Base-by-base conservation (phyloP, 2,797 vertebrate species). In the Typhlichthys eigenmanni region DNA sequence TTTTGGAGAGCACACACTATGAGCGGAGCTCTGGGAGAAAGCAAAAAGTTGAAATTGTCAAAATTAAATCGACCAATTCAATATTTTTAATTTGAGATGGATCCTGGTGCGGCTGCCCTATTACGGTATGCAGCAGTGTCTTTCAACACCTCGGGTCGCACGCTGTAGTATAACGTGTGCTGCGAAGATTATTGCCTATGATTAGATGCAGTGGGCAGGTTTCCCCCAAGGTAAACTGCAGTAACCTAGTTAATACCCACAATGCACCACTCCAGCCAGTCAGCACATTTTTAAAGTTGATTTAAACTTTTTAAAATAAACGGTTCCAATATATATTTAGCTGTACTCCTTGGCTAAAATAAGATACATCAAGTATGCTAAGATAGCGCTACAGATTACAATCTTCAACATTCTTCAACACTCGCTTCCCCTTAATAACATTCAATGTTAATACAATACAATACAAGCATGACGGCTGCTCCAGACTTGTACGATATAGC, bases 61-160 rank as follows among this genome's bases (percentile, higher is more conserved):
- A 76, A 82, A 72, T 72, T 3, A 34, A 79, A 85, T 79, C 75
- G 1, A 13, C 68, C 14, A 8, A 65, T 78, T 85, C 48, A 2
- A 72, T 69, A 74, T 62, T 45, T 32, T 64, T 56, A 78, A 64
- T 16, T 54, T 38, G 10, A 56, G 59, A 69, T 72, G 47, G 64
- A 69, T 75, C 75, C 54, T 13, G 12, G 38, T 24, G 2, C 49
- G 1, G 38, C 55, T 55, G 51, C 6, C 17, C 43, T 62, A 3
- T 45, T n/a, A 29, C 24, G 24, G 24, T 29, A 58, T 46, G 34
- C 24, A 38, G 47, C 61, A 70, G 24, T 29, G 16, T 2, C 59
- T 56, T 17, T 3, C 32, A 7, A 43, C 69, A 47, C 58, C 60
- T 49, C 24, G 24, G 24, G 24, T 29, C 13, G 63, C 70, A 66